Conservation (phyloP, 2,888 invertebrate species). For the Drosophila fulvimacula region DNA sequence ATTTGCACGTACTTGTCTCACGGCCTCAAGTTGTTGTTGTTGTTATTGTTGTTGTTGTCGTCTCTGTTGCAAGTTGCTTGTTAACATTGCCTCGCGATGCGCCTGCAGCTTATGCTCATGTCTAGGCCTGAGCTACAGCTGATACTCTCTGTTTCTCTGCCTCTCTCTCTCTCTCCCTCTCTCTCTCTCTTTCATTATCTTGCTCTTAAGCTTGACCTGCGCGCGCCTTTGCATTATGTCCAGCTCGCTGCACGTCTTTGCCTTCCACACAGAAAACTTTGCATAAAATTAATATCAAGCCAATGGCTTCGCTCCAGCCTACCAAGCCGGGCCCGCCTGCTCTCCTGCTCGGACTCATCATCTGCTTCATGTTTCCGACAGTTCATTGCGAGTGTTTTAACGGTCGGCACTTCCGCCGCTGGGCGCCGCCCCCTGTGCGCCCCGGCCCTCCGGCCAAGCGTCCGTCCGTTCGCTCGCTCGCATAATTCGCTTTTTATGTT, state of each 20-base stretch:
- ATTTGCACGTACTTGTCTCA: slow-evolving; percentile 81
- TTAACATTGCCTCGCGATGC: slow-evolving; percentile 42
- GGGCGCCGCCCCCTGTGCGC: slow-evolving; percentile 27
- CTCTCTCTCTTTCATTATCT: not conserved
- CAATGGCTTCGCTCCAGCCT: slow-evolving; percentile 18
- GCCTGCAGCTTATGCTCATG: slow-evolving; percentile 8
- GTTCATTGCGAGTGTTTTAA: slow-evolving; percentile 81
- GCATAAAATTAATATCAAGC: slow-evolving; percentile 79
- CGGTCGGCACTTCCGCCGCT: slow-evolving; percentile 73
- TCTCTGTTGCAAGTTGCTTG: slow-evolving; percentile 44
- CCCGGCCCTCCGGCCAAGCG: not conserved
- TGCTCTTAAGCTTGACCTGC: slow-evolving; percentile 46
- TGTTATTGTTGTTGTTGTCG: slow-evolving; percentile 6
- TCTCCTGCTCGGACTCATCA: slow-evolving; percentile 10
- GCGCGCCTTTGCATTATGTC: slow-evolving; percentile 46
- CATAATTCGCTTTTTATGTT: slow-evolving; percentile 80
- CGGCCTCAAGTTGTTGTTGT: slow-evolving; percentile 51
- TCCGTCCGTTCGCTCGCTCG: slow-evolving; percentile 34
- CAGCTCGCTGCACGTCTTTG: slow-evolving; percentile 57
- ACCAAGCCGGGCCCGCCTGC: not conserved
- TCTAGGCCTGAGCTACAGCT: slow-evolving; percentile 3
- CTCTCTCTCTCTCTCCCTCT: not conserved
- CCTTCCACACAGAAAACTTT: slow-evolving; percentile 58
- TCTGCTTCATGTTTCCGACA: slow-evolving; percentile 66
- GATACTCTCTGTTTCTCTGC: not conserved